Evolutionary conservation across 2,888 invertebrate species (phyloP), one percentile per base, ranked within the genome.

Genomic region (Chromoteleia sp.): DNA sequence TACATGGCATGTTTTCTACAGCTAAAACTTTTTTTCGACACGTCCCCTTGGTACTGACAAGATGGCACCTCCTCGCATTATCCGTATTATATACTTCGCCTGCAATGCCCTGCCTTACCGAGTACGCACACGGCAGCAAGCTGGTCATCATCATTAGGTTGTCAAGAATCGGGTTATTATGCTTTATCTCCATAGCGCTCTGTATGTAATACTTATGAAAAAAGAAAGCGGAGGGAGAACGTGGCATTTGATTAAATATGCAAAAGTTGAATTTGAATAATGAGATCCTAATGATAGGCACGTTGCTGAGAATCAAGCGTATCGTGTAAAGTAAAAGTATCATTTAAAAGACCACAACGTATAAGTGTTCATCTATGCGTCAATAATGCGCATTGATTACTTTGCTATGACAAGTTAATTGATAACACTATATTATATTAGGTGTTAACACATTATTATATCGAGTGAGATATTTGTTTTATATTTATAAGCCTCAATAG

Each of bases 61-160:
- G 90, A 90, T 90, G 89, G 88, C 86, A 87, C 87, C 88, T 88
- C 87, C 86, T 87, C 86, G 86, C 89, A 90, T 90, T 89, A 89
- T 85, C 88, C 87, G 85, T 87, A 88, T 90, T 89, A 89, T 85
- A 85, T 86, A 86, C 74, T 81, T 80, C 84, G 84, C 74, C 65
- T 80, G 74, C 76, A 73, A 84, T 79, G 85, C 85, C 76, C 83
- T 86, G 86, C 85, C 85, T 84, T 81, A 68, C 85, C 85, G 85
- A 85, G 85, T 86, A 86, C 85, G 86, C 85, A 84, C 84, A 86
- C 85, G 86, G 87, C 86, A 87, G 89, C 88, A 89, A 89, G 89
- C 87, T 88, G 90, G 90, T 91, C 90, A 91, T 91, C 90, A 91
- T 91, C 91, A 90, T 91, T 91, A 91, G 88, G 88, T 89, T 86